Percentiles rank a stretch among this genome's conserved stretches.
phyloP scores from a whole-genome alignment of 1,140 invertebrate genomes.

The Laupala kohalensis region DNA sequence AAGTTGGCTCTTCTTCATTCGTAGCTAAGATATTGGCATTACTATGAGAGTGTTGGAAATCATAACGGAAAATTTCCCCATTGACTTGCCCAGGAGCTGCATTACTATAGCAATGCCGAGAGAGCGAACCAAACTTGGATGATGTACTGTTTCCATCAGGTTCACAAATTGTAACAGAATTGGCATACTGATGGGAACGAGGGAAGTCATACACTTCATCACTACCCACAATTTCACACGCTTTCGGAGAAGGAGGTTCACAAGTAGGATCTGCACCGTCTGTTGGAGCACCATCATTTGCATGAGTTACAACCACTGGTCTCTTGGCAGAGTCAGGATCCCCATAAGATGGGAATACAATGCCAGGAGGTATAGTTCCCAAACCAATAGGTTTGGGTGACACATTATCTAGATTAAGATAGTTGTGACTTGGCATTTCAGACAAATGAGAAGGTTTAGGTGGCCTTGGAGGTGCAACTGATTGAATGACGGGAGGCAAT shows the following conservation, averaged over 20 bases:
- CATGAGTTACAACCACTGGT: not conserved
- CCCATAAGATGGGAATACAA: no score
- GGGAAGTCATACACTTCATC: conserved; percentile 65
- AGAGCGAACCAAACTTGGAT: conserved; percentile 22
- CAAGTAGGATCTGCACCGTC: not conserved
- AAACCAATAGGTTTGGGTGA: conserved; percentile 14
- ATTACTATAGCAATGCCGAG: conserved; percentile 57
- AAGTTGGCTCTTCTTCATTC: conserved; percentile 32
- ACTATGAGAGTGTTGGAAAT: conserved; percentile 31
- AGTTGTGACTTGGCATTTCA: conserved; percentile 24
- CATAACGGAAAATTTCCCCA: conserved; percentile 42
- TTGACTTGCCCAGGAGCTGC: conserved; percentile 43
- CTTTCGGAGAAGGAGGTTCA: not conserved
- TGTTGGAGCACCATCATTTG: conserved; percentile 2
- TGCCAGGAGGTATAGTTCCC: no score
- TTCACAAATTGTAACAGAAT: conserved; percentile 25
- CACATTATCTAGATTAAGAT: conserved; percentile 20
- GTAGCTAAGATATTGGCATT: conserved; percentile 13
- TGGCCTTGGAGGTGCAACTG: conserved; percentile 50
- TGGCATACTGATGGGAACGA: conserved; percentile 39
- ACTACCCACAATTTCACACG: not conserved
- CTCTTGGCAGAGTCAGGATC: not conserved
- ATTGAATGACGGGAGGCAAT: not conserved
- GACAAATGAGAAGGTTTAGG: conserved; percentile 52
- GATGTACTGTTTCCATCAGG: conserved; percentile 15